Evolutionary conservation across 2,888 invertebrate genomes (phyloP).

Genomic region (Coelopa pilipes): DNA sequence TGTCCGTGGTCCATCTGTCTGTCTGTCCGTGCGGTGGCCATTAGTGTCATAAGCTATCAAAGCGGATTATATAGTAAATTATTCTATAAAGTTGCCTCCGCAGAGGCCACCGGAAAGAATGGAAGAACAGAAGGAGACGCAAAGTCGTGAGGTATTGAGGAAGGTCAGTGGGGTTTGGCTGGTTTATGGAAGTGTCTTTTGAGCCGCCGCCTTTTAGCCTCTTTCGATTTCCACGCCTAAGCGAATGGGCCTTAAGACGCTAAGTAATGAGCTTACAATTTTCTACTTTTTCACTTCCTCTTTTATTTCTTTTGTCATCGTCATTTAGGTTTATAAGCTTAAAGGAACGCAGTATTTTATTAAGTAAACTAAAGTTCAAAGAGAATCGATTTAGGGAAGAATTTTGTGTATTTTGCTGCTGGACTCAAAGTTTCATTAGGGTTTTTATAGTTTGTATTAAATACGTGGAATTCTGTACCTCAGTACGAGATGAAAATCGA

Average conservation of each 20-base stretch:
- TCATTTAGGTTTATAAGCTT: too few relatives aligned
- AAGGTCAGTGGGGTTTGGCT: background rate
- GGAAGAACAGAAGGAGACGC: background rate
- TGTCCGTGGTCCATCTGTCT: background rate
- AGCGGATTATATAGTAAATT: conserved; percentile 57
- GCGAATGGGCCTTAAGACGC: too few relatives aligned
- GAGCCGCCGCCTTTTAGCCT: background rate
- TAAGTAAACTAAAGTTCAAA: too few relatives aligned
- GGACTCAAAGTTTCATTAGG: too few relatives aligned
- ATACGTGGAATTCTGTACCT: too few relatives aligned
- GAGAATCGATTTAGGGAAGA: too few relatives aligned
- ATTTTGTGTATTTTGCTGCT: too few relatives aligned
- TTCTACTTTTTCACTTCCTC: background rate
- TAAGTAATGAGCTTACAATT: too few relatives aligned
- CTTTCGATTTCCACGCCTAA: conserved; percentile 17
- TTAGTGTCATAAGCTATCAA: conserved; percentile 53
- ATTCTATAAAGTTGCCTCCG: conserved; percentile 50
- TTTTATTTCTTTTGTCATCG: background rate
- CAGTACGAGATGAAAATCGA: too few relatives aligned
- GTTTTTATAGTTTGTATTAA: too few relatives aligned
- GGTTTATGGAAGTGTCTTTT: background rate
- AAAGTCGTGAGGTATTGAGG: background rate
- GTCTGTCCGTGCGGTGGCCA: conserved; percentile 27
- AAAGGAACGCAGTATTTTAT: too few relatives aligned
- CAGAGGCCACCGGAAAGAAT: background rate